Evolutionary conservation across 2,888 invertebrate species (phyloP), one percentile per base, ranked within the genome.

Genomic region (Pseudolycoriella hygida): DNA sequence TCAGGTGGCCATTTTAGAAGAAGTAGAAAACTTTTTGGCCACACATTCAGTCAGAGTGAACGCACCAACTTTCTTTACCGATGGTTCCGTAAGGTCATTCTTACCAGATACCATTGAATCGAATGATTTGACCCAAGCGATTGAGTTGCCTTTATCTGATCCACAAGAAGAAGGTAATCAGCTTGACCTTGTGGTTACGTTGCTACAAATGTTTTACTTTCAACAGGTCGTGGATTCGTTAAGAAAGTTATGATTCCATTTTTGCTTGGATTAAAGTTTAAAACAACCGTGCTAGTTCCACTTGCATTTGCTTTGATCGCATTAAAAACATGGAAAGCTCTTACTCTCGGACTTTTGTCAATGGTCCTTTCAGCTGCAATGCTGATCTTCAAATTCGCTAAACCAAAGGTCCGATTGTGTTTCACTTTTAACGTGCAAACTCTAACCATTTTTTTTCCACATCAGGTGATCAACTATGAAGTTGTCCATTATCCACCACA

Each of bases 271-370:
- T 68, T 88, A 50, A 88, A 87, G 63, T 82, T 87, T 70, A 87
- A 87, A 66, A 80, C 86, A 43, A 82, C 85, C 17, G 82, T 86
- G 25, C 62, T 88, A 54, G 83, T 86, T 38, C 88, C 87, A 0
- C 63, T 87, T 49, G 83, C 83, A 12, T 69, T 88, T 47, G 82
- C 84, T 31, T 67, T 87, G 47, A 87, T 88, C 56, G 88, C 88
- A 1, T 68, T 87, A 46, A 87, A 87, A 64, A 86, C 88, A 14
- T 88, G 88, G 88, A 88, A 88, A 62, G 88, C 88, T 38, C 68
- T 87, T 53, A 87, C 88, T 8, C 71, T 88, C 52, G 87, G 86
- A 49, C 75, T 88, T 3, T 73, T 88, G 48, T 87, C 87, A 2
- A 67, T 88, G 57, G 87, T 87, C 18, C 69, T 87, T 40, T 85